Evolutionary conservation across 2,113 vertebrate species (phyloP), one percentile per base, ranked within the genome.

Genomic region (Aptenodytes forsteri): DNA sequence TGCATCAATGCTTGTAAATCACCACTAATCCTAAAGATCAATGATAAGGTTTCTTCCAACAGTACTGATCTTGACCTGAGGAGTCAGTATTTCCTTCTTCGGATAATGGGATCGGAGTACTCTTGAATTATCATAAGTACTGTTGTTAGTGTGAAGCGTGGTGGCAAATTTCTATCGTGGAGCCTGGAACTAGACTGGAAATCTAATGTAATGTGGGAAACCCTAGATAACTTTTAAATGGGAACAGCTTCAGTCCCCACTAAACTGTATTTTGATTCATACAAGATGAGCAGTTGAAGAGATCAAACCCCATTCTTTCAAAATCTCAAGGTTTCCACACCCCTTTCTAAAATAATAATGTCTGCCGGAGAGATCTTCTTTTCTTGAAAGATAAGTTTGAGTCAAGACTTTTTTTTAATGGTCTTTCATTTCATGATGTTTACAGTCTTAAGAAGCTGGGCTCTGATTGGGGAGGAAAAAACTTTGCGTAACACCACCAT

Each of bases 401-500:
- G 13, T 82, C 26, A 50, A 36, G 26, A 46, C 17, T 6, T 50
- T 30, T 38, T 55, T 34, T 56, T 34, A 7, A 64, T 36, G 19
- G 27, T 38, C 26, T 80, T 87, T 61, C 3, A 4, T 42, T 55
- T 73, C 40, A 25, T 34, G 0, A 4, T 58, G 12, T 58, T 89
- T 76, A 8, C 21, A 42, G 7, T 65, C 32, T 70, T 50, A 46
- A 58, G 42, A 54, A 88, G 44, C 19, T 79, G 55, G 32, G 16
- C 29, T 69, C 5, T 76, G 14, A 26, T 4, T 71, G 32, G 25
- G 54, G 16, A 50, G 40, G 14, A 15, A 11, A 71, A n/a, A 58
- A 1, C 16, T 38, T 70, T 18, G 11, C 3, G 0, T 27, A 17
- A 16, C 27, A 38, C 7, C 38, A 30, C 34, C 0, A 0, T 84